Base-by-base conservation (phyloP, 2,888 invertebrate species). In the Spodoptera picta region DNA sequence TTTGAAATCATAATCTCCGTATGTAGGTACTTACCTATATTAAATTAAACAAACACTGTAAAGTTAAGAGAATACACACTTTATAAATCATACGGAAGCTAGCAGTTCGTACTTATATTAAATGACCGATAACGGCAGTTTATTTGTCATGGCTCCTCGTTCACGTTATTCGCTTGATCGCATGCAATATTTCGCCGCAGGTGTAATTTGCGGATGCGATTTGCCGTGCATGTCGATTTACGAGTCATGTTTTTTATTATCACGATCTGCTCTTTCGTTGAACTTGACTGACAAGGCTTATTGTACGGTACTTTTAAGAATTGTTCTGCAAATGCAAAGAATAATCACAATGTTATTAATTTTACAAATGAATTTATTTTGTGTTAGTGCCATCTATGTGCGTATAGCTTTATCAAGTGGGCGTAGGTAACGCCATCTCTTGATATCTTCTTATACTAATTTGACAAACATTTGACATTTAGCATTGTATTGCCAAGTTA, bases 151-250 rank as follows among this genome's bases (percentile, higher is more conserved):
- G 65, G 56, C 54, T 62, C 12, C 48, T 57, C 58, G 56, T 65
- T 60, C 73, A 60, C 41, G 57, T 46, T 75, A 56, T 58, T 72
- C 61, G 57, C 64, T 66, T 57, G 60, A 79, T 65, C 27, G 54
- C 73, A 66, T 72, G 69, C 66, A 67, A 76, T 67, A 60, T 63
- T 65, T 65, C 43, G 62, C 77, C 56, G 57, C 60, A 52, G 59
- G 65, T 68, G 65, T 63, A 75, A 66, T 65, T 69, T 73, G 43
- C 51, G 36, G 36, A 55, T 58, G 46, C 65, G 59, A 58, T 63
- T 65, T 70, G 23, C 59, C 14, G 41, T 53, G 49, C 47, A 51
- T 64, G 51, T 27, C 47, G 45, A 69, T 68, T 71, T 53, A 62
- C 44, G 42, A 66, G 54, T 55, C 44, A 19, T 48, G 56, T 57